Percentiles rank a stretch among this genome's conserved stretches.
phyloP scores from a whole-genome alignment of 2,797 vertebrate genomes.

The Xenentodon cancila region DNA sequence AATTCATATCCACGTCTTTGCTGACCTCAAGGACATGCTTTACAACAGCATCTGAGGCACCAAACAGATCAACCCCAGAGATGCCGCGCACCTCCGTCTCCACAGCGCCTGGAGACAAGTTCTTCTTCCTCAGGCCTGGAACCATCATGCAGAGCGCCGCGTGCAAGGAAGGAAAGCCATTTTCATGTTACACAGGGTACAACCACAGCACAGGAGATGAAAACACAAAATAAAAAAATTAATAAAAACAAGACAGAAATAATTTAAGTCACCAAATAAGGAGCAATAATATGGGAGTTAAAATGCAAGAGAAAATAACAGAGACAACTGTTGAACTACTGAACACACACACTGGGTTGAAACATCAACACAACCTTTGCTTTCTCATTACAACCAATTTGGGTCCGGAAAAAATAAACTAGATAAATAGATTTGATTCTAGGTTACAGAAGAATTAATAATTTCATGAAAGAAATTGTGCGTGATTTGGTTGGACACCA shows the following conservation, averaged over 20 bases:
- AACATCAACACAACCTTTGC: constrained; percentile 62
- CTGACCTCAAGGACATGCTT: constrained; percentile 97
- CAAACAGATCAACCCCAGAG: constrained; percentile 95
- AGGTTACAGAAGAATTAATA: constrained; percentile 21
- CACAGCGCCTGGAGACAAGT: constrained; percentile 93
- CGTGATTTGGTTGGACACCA: constrained; percentile 39
- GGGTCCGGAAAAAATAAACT: constrained; percentile 49
- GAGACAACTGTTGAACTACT: constrained; percentile 61
- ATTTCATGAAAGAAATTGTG: constrained; percentile 10
- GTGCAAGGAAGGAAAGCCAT: constrained; percentile 59
- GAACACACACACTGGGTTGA: constrained; percentile 66
- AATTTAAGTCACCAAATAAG: constrained; percentile 24
- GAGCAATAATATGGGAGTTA: background rate
- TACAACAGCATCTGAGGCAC: constrained; percentile 94
- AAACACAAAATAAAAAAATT: constrained; percentile 11
- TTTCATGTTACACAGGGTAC: constrained; percentile 68
- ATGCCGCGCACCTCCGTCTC: constrained; percentile 94
- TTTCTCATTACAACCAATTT: constrained; percentile 35
- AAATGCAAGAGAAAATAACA: background rate
- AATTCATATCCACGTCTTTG: too few relatives aligned
- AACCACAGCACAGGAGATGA: constrained; percentile 38
- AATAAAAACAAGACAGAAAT: constrained; percentile 15
- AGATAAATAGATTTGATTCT: constrained; percentile 45
- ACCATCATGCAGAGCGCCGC: constrained; percentile 69
- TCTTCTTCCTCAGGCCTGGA: constrained; percentile 96